A percentile compares a stretch with the other conserved stretches of the same genome.
These are phyloP conservation scores for Tangara arthus DNA, from an alignment of 2,797 vertebrate species.

Conservation along the genomic window DNA sequence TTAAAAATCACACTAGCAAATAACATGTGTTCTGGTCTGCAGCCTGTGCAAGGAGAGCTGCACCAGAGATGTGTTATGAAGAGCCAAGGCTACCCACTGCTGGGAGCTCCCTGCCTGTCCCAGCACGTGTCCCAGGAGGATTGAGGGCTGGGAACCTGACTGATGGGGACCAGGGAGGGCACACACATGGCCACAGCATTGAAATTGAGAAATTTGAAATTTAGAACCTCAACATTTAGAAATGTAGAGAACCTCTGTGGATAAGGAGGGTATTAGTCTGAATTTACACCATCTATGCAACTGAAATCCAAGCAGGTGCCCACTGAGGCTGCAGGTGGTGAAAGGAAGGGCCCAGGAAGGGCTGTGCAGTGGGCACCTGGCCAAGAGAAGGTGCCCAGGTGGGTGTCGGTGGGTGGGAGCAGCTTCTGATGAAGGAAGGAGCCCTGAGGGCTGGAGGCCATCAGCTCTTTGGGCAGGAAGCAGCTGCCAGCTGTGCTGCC, in stretches of 20 bases:
- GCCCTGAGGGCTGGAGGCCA: neutral
- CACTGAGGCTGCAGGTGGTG: neutral
- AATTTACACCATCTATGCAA: neutral
- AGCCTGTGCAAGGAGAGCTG: neutral
- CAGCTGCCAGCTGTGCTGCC: neutral
- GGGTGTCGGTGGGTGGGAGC: neutral
- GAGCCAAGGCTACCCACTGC: neutral
- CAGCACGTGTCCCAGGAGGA: fast-evolving
- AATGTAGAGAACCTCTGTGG: neutral
- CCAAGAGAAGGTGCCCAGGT: neutral
- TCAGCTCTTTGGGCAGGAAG: neutral
- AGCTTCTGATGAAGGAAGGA: neutral
- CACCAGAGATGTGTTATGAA: neutral
- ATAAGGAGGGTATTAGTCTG: neutral
- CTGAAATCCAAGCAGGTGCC: neutral
- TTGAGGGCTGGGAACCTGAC: neutral
- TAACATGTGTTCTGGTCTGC: fast-evolving
- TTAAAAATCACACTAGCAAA: neutral
- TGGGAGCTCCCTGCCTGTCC: neutral
- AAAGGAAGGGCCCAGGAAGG: neutral
- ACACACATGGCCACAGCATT: neutral
- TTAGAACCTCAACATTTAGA: neutral
- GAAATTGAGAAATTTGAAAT: neutral
- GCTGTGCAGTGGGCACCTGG: neutral
- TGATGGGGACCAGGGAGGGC: neutral